These are phyloP conservation scores for Oryctes rhinoceros DNA, from an alignment of 1,140 invertebrate genomes.

Conservation along the genomic window DNA sequence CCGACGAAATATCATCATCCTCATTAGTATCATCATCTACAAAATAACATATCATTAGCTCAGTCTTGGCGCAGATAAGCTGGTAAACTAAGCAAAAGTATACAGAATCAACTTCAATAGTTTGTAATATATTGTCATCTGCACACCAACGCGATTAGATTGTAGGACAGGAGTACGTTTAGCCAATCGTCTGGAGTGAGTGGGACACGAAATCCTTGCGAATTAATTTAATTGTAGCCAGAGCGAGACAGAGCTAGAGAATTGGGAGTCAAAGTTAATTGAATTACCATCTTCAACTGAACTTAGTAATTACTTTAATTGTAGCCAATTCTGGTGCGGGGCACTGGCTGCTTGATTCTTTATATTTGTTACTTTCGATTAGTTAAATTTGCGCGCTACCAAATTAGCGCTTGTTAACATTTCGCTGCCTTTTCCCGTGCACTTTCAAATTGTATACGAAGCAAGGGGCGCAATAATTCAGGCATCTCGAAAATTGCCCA, in stretches of 20 bases:
- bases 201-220: neutral
- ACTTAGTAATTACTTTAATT: constrained; percentile 41
- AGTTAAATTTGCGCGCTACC: constrained; percentile 36
- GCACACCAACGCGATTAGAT: constrained; percentile 21
- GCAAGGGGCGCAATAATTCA: neutral
- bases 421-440: neutral
- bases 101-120: neutral
- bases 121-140: constrained; percentile 32
- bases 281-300: constrained; percentile 38
- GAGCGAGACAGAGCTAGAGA: constrained; percentile 8
- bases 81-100: neutral
- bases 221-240: constrained; percentile 23
- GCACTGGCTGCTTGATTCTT: constrained; percentile 22
- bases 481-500: neutral
- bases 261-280: constrained; percentile 31
- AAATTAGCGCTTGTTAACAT: constrained; percentile 30
- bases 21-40: neutral
- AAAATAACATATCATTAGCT: constrained; percentile 6
- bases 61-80: neutral
- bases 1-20: neutral
- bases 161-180: neutral
- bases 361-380: constrained; percentile 41
- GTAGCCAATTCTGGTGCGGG: constrained; percentile 33
- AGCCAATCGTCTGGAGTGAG: neutral
- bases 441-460: neutral